Evolutionary conservation across 2,797 vertebrate species (phyloP).

Genomic region (Coracias cyanogaster): DNA sequence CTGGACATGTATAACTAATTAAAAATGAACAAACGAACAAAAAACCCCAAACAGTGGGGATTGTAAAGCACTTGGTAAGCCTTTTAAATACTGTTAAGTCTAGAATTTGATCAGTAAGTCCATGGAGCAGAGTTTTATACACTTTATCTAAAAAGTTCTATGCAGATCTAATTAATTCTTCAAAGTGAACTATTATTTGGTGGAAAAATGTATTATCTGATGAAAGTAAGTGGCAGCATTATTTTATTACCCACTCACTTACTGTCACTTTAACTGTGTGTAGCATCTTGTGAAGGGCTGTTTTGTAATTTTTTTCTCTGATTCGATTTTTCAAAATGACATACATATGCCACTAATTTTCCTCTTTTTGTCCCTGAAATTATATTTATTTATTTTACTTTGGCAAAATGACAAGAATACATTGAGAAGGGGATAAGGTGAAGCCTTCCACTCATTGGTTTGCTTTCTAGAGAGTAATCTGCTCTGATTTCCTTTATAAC

Average conservation of each 20-base stretch:
- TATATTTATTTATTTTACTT: not conserved
- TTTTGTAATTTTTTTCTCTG: not conserved
- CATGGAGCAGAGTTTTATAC: not conserved
- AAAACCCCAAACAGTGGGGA: not conserved
- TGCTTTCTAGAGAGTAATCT: not conserved
- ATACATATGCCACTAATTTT: not conserved
- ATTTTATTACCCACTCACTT: not conserved
- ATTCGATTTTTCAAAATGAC: not conserved
- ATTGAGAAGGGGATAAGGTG: accelerated
- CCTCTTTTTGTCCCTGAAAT: not conserved
- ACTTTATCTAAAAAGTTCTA: not conserved
- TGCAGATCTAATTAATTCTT: not conserved
- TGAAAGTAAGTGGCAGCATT: not conserved
- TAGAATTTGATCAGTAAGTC: not conserved
- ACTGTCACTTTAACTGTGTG: not conserved
- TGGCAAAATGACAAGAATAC: not conserved
- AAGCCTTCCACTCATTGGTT: not conserved
- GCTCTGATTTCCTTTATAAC: not conserved
- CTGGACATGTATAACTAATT: not conserved
- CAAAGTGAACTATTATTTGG: not conserved
- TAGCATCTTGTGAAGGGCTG: not conserved
- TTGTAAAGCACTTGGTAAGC: not conserved
- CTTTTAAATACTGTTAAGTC: not conserved
- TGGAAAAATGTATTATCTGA: not conserved
- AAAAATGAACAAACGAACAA: not conserved